Percentiles rank a stretch among this genome's conserved stretches.
Evolutionary conservation across 1,140 invertebrate genomes (phyloP).

Genomic region (Cotesia glomerata): DNA sequence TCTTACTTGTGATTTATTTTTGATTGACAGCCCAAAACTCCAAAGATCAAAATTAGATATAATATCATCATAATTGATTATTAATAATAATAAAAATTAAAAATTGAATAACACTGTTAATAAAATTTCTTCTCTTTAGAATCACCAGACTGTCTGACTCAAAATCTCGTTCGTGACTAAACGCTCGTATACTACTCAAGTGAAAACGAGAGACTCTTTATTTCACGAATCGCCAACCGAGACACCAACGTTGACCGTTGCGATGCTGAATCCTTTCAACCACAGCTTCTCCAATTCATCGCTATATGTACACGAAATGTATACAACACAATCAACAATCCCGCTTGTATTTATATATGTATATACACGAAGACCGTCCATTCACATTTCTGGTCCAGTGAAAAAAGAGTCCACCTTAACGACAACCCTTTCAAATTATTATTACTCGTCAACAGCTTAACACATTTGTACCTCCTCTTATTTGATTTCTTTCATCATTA

Average conservation of each 20-base stretch:
- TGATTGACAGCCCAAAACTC: not conserved
- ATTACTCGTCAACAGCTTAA: not conserved
- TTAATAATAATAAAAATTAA: too few species aligned
- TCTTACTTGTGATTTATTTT: not conserved
- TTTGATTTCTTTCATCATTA: not conserved
- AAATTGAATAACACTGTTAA: not conserved
- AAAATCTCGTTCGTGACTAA: not conserved
- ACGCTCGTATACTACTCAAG: too few species aligned
- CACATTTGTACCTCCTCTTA: not conserved
- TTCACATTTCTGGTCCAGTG: not conserved
- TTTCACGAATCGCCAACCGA: not conserved
- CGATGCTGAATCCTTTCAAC: constrained; percentile 1
- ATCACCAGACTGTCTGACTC: constrained; percentile 1
- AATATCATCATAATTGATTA: too few species aligned
- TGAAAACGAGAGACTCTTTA: too few species aligned
- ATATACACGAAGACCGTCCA: not conserved
- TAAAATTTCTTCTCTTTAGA: too few species aligned
- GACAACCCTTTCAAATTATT: constrained; percentile 14
- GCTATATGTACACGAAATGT: not conserved
- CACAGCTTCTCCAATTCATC: not conserved
- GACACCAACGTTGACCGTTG: too few species aligned
- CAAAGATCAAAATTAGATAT: too few species aligned
- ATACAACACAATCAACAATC: not conserved
- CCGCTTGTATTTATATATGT: not conserved
- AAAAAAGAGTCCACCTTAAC: not conserved